Conservation (phyloP, 2,888 invertebrate genomes). For the Leptinotarsa haldemani region DNA sequence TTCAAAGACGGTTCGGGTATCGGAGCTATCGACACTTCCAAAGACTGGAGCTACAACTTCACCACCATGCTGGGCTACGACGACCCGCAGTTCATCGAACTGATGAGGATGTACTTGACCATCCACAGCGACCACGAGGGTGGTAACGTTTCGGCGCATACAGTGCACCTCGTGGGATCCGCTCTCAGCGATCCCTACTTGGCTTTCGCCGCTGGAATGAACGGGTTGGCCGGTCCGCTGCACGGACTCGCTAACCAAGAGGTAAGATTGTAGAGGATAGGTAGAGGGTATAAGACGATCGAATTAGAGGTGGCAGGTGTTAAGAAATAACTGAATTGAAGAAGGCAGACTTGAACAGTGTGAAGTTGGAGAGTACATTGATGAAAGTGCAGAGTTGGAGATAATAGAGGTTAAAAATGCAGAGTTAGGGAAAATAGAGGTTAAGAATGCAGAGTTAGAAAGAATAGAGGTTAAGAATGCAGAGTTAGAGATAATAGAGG, state of each 20-base stretch:
- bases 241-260: conserved; percentile 97
- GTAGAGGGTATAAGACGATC: not conserved
- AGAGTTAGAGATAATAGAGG: too few species aligned
- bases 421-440: too few species aligned
- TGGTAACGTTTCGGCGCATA: conserved; percentile 96
- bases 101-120: conserved; percentile 92
- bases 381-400: too few species aligned
- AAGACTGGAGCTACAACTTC: conserved; percentile 96
- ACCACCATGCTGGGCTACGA: conserved; percentile 91
- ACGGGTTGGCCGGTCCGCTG: conserved; percentile 94
- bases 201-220: conserved; percentile 92
- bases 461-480: too few species aligned
- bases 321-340: not conserved
- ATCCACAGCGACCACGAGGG: conserved; percentile 98
- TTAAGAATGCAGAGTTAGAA: too few species aligned
- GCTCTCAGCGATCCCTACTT: conserved; percentile 95
- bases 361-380: too few species aligned
- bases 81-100: conserved; percentile 85
- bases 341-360: too few species aligned
- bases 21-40: conserved; percentile 87
- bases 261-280: conserved; percentile 60
- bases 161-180: conserved; percentile 92
- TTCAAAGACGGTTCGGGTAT: conserved; percentile 87
- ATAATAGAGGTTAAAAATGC: too few species aligned
- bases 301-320: not conserved